A percentile compares a stretch with the other conserved stretches of the same genome.
Evolutionary conservation across 2,888 invertebrate genomes (phyloP).

Genomic region (Itoplectis maculator): DNA sequence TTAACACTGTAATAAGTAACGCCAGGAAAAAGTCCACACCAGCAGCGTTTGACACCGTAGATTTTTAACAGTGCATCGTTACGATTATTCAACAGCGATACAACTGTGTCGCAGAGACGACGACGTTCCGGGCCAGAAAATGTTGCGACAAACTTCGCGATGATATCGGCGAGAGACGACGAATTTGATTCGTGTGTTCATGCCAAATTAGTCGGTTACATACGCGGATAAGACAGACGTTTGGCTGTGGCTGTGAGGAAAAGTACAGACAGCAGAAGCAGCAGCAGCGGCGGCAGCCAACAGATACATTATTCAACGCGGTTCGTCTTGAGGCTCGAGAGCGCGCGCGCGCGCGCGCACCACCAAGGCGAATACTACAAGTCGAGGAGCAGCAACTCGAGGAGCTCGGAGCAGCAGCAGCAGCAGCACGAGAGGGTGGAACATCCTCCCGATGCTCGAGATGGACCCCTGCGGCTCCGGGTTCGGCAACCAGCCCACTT

Average conservation of each 20-base stretch:
- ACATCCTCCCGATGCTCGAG: not conserved
- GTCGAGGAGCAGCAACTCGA: not conserved
- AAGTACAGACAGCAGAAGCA: slow-evolving; percentile 11
- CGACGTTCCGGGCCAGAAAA: not conserved
- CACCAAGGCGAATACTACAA: slow-evolving; percentile 51
- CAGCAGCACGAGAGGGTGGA: not conserved
- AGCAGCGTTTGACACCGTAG: no score
- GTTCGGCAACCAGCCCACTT: slow-evolving; percentile 6
- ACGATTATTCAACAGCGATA: no score
- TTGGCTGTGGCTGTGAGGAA: slow-evolving; percentile 23
- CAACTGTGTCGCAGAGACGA: not conserved
- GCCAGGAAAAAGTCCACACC: no score
- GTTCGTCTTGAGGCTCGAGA: slow-evolving; percentile 60
- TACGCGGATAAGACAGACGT: slow-evolving; percentile 54
- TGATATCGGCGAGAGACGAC: not conserved
- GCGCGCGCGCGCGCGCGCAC: no score
- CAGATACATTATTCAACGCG: slow-evolving; percentile 66
- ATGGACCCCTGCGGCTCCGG: slow-evolving; percentile 2
- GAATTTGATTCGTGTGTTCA: not conserved
- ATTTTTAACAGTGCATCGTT: no score
- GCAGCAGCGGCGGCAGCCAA: slow-evolving; percentile 41
- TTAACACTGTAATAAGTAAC: no score
- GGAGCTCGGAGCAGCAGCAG: no score
- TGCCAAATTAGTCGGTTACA: slow-evolving; percentile 35
- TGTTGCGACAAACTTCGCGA: no score